phyloP scores from a whole-genome alignment of 2,888 invertebrate genomes.

The Calliopum simillimum region DNA sequence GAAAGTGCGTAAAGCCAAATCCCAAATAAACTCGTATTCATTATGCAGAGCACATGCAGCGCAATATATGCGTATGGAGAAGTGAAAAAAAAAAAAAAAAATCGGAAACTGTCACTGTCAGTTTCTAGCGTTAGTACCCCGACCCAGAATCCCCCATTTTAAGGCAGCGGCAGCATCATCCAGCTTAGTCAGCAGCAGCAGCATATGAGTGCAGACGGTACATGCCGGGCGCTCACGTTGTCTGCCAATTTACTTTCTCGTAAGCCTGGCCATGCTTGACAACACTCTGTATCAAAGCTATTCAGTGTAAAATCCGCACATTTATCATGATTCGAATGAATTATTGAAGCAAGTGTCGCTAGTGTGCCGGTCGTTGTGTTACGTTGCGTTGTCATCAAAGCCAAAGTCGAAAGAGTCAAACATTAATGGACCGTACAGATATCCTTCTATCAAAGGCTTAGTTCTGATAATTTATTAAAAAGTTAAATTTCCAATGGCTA shows the following conservation, averaged over 20 bases:
- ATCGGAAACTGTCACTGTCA: neutral
- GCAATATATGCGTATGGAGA: too few species aligned
- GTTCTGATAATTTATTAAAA: constrained; percentile 27
- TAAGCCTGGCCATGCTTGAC: neutral
- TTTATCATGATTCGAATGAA: constrained; percentile 28
- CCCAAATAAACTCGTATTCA: constrained; percentile 22
- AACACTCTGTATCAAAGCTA: constrained; percentile 20
- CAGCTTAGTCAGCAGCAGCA: neutral
- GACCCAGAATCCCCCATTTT: neutral
- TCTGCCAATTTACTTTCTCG: neutral
- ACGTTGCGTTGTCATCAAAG: neutral
- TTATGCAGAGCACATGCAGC: constrained; percentile 19
- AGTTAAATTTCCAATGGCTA: neutral
- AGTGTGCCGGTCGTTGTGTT: constrained; percentile 4
- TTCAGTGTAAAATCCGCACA: constrained; percentile 29
- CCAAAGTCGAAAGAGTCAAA: constrained; percentile 12
- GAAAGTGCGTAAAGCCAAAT: neutral
- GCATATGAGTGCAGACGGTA: neutral
- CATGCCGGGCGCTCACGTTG: neutral
- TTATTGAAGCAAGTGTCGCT: constrained; percentile 24
- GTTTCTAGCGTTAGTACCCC: neutral
- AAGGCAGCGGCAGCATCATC: neutral
- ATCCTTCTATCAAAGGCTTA: constrained; percentile 28
- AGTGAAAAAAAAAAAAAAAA: neutral
- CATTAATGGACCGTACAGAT: constrained; percentile 24